These are phyloP conservation scores for Aphidoletes aphidimyza DNA, from an alignment of 2,888 invertebrate species.

Conservation along the genomic window DNA sequence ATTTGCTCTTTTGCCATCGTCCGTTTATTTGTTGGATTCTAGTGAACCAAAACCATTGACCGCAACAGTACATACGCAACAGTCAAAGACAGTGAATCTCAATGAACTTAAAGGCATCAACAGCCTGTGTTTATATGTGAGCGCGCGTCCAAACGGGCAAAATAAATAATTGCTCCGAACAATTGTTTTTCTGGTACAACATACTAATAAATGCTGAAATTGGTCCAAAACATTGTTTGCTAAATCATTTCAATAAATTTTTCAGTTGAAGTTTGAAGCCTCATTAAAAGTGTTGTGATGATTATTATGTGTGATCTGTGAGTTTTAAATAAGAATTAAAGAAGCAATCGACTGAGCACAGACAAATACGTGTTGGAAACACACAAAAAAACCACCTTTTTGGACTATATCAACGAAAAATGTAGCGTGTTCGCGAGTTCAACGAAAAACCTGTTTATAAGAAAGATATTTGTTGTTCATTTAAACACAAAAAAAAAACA, in stretches of 20 bases:
- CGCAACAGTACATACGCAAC: background rate
- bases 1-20: background rate
- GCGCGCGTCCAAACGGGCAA: too few species aligned
- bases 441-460: slow-evolving; percentile 7
- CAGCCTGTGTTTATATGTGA: background rate
- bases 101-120: background rate
- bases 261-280: too few species aligned
- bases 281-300: too few species aligned
- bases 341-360: background rate
- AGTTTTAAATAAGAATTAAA: too few species aligned
- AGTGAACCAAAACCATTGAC: slow-evolving; percentile 46
- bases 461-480: background rate
- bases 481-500: background rate
- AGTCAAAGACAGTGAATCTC: background rate
- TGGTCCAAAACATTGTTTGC: too few species aligned
- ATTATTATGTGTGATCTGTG: background rate
- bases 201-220: too few species aligned
- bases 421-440: background rate
- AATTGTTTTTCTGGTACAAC: too few species aligned
- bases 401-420: slow-evolving; percentile 13
- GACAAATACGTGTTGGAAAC: background rate
- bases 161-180: too few species aligned
- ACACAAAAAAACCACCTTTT: slow-evolving; percentile 32
- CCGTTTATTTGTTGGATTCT: slow-evolving; percentile 21
- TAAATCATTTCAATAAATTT: too few species aligned